Evolutionary conservation across 1,140 invertebrate genomes (phyloP).

Genomic region (Aleiodes sp.): DNA sequence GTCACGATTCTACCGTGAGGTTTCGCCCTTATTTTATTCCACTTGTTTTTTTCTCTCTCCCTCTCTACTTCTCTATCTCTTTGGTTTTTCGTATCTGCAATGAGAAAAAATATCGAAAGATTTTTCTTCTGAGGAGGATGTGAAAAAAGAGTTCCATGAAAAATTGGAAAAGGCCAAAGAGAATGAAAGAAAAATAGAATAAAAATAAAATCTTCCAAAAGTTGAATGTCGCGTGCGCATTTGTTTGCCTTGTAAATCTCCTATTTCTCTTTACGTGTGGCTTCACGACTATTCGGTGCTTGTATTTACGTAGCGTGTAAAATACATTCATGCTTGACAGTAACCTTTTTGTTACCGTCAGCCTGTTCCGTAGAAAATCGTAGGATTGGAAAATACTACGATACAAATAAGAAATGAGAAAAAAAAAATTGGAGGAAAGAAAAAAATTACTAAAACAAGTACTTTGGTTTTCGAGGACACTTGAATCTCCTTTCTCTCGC

Average conservation of each 20-base stretch:
- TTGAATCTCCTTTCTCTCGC: no score
- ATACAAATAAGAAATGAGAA: not conserved
- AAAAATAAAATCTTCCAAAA: not conserved
- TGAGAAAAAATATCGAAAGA: conserved; percentile 16
- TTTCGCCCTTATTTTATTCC: no score
- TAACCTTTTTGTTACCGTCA: conserved; percentile 30
- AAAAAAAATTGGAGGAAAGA: not conserved
- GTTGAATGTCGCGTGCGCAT: not conserved
- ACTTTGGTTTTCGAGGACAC: no score
- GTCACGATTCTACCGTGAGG: conserved; percentile 20
- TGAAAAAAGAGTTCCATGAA: conserved; percentile 1
- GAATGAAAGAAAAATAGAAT: not conserved
- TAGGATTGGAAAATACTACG: conserved; percentile 5
- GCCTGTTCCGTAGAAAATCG: not conserved
- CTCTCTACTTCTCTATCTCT: no score
- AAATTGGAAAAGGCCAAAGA: not conserved
- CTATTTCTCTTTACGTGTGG: conserved; percentile 23
- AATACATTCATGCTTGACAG: conserved; percentile 26
- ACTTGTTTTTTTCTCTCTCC: conserved; percentile 16
- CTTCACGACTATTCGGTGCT: conserved; percentile 23
- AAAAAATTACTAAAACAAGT: no score
- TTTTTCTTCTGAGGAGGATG: conserved; percentile 6
- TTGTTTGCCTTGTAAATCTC: conserved; percentile 6
- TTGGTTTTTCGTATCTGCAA: not conserved
- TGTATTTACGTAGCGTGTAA: conserved; percentile 17